These are phyloP conservation scores for Euwallacea similis DNA, from an alignment of 1,140 invertebrate genomes.

Conservation along the genomic window DNA sequence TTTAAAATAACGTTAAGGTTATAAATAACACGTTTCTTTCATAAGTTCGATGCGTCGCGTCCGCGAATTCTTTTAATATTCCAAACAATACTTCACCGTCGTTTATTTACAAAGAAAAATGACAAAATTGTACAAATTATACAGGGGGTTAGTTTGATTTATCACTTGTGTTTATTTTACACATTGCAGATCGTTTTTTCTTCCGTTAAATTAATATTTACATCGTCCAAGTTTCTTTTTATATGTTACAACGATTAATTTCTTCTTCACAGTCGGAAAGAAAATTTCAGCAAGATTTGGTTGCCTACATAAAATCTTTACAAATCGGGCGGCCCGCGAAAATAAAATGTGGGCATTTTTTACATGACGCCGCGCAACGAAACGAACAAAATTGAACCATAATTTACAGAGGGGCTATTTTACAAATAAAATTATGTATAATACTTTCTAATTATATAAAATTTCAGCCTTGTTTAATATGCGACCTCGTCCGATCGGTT, in stretches of 20 bases:
- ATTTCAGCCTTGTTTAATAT: conserved; percentile 37
- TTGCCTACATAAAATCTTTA: conserved; percentile 32
- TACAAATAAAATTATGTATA: conserved; percentile 39
- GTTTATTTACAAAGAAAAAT: conserved; percentile 41
- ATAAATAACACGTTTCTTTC: conserved; percentile 3
- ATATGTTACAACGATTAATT: conserved; percentile 38
- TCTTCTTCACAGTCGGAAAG: conserved; percentile 34
- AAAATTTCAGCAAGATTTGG: conserved; percentile 19
- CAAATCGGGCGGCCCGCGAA: conserved; percentile 12
- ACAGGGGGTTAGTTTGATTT: conserved; percentile 25
- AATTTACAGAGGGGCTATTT: conserved; percentile 37
- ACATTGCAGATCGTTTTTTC: conserved; percentile 39
- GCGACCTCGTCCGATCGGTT: conserved; percentile 8
- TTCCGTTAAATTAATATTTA: conserved; percentile 43
- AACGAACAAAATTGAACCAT: conserved; percentile 34
- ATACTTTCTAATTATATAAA: conserved; percentile 36
- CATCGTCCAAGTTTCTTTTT: conserved; percentile 26
- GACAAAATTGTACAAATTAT: conserved; percentile 40
- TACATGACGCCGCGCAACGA: conserved; percentile 31
- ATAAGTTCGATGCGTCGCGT: conserved; percentile 20
- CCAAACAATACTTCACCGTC: conserved; percentile 42
- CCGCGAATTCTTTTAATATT: conserved; percentile 42
- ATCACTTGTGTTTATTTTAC: conserved; percentile 23
- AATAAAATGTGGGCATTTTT: conserved; percentile 29
- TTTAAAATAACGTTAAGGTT: neutral